Conservation (phyloP, 2,888 invertebrate species). For the Pachydiplax longipennis region DNA sequence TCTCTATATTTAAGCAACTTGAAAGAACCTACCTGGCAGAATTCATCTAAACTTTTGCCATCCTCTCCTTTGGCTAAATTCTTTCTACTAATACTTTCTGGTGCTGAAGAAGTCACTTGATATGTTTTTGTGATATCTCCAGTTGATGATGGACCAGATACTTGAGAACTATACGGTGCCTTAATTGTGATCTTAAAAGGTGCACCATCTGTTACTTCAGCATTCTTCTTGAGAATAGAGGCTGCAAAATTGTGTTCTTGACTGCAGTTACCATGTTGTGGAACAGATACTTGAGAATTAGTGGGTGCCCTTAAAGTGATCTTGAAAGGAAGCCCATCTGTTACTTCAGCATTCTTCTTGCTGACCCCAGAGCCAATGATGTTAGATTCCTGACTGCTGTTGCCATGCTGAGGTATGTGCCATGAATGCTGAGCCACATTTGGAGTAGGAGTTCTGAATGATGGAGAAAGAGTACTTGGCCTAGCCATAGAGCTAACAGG, state of each 20-base stretch:
- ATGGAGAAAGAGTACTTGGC: constrained; percentile 47
- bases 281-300: constrained; percentile 58
- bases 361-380: neutral
- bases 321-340: constrained; percentile 65
- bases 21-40: constrained; percentile 64
- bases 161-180: constrained; percentile 75
- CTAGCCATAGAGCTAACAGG: neutral
- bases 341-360: neutral
- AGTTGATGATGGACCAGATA: constrained; percentile 83
- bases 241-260: neutral
- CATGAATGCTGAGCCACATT: constrained; percentile 53
- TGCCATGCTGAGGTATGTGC: constrained; percentile 56
- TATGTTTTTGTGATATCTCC: constrained; percentile 60
- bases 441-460: constrained; percentile 55
- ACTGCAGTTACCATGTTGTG: constrained; percentile 50
- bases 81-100: constrained; percentile 55
- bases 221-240: neutral
- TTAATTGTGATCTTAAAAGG: constrained; percentile 76
- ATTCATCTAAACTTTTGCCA: constrained; percentile 76
- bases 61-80: constrained; percentile 65
- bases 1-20: neutral
- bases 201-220: neutral
- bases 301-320: constrained; percentile 67
- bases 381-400: constrained; percentile 15
- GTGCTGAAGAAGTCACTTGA: constrained; percentile 49